phyloP scores from a whole-genome alignment of 2,797 vertebrate genomes.

The Carapus acus region DNA sequence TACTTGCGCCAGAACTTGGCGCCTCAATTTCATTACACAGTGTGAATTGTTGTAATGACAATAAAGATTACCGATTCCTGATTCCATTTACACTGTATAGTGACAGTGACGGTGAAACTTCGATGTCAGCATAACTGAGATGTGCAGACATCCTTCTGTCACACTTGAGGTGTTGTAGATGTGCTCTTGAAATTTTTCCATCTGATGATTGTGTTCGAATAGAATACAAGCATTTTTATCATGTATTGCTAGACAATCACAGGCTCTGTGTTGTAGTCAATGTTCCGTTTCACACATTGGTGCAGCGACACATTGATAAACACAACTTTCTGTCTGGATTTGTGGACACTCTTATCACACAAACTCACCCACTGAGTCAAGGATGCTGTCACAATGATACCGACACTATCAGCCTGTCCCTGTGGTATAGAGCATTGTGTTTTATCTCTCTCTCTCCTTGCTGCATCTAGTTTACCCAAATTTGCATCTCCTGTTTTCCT shows the following conservation, averaged over 20 bases:
- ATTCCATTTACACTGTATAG: too few relatives aligned
- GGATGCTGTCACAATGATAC: slow-evolving; percentile 1
- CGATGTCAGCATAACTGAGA: background rate
- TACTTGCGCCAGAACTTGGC: too few relatives aligned
- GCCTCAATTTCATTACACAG: background rate
- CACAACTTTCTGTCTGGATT: background rate
- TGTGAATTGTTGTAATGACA: background rate
- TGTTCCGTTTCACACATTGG: background rate
- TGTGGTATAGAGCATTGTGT: background rate
- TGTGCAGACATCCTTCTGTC: background rate
- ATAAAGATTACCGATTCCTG: too few relatives aligned
- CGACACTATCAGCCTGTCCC: background rate
- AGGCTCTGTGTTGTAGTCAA: too few relatives aligned
- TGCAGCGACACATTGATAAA: background rate
- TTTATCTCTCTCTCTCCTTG: background rate
- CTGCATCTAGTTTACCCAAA: background rate
- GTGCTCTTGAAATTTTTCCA: too few relatives aligned
- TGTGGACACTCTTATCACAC: background rate
- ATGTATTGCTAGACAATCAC: too few relatives aligned
- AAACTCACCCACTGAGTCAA: background rate
- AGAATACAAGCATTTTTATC: too few relatives aligned
- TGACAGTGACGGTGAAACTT: background rate
- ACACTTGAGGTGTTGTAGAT: background rate
- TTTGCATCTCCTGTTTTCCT: background rate
- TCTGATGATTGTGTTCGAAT: too few relatives aligned